These are phyloP conservation scores for Brevimyrus niger DNA, from an alignment of 2,113 vertebrate species.

Conservation along the genomic window DNA sequence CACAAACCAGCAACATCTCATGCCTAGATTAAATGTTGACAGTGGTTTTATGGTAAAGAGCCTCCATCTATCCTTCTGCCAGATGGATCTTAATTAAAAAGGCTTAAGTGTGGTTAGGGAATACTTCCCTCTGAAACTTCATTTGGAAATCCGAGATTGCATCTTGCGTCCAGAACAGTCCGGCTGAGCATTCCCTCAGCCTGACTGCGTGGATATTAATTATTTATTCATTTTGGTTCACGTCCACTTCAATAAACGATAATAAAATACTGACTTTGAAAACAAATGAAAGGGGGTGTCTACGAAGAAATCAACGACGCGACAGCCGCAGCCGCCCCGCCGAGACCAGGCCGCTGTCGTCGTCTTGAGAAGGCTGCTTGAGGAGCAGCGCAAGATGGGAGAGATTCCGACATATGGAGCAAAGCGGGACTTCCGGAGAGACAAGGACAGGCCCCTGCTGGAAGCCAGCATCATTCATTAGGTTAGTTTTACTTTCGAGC, in stretches of 20 bases:
- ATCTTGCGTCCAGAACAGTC: neutral
- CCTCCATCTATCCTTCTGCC: neutral
- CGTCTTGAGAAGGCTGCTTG: neutral
- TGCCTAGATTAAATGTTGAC: conserved; percentile 18
- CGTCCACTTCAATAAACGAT: neutral
- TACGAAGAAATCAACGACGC: neutral
- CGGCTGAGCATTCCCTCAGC: neutral
- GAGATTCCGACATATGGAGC: neutral
- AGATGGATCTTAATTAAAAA: conserved; percentile 20
- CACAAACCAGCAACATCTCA: conserved; percentile 9
- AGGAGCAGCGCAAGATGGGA: neutral
- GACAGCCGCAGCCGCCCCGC: neutral
- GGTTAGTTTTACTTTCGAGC: neutral
- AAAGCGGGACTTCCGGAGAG: neutral
- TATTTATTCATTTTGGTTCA: neutral
- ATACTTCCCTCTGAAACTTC: conserved; percentile 1
- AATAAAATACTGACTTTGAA: neutral
- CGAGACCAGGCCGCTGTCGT: neutral
- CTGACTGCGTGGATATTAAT: neutral
- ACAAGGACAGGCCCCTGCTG: neutral
- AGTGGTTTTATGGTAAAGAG: conserved; percentile 1
- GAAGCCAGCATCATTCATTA: neutral
- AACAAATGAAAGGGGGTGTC: neutral
- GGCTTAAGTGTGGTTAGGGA: conserved; percentile 13
- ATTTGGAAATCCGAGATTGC: conserved; percentile 4